phyloP scores from a whole-genome alignment of 2,113 vertebrate species.

The Labeo rohita region DNA sequence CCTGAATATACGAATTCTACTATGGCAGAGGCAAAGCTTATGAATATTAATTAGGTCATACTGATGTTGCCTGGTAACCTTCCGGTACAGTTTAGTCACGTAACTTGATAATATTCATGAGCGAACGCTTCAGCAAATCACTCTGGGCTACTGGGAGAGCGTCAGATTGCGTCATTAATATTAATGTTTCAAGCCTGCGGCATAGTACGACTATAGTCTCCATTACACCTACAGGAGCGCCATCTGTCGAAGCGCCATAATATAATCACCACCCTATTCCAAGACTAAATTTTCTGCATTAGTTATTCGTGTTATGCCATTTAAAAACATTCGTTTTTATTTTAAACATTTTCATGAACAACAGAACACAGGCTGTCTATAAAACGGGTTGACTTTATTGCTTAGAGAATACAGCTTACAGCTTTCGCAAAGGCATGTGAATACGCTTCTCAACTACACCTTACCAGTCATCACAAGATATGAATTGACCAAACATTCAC shows the following conservation, averaged over 20 bases:
- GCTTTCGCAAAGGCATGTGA: slow-evolving; percentile 84
- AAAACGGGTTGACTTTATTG: slow-evolving; percentile 98
- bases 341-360: neutral
- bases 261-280: neutral
- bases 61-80: neutral
- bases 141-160: neutral
- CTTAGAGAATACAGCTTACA: slow-evolving; percentile 98
- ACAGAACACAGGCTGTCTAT: slow-evolving; percentile 72
- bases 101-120: neutral
- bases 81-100: neutral
- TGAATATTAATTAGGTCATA: neutral
- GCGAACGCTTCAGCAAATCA: neutral
- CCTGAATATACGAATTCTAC: neutral
- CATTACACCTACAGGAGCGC: neutral
- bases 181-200: neutral
- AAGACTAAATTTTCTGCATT: no score
- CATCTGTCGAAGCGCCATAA: neutral
- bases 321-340: no score
- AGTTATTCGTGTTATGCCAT: no score
- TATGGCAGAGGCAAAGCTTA: neutral
- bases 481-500: slow-evolving; percentile 83
- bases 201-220: neutral
- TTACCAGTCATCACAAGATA: slow-evolving; percentile 82
- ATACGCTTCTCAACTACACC: slow-evolving; percentile 84
- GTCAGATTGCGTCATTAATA: neutral